Base-by-base conservation (phyloP, 2,888 invertebrate genomes). In the Nyleta sp. region DNA sequence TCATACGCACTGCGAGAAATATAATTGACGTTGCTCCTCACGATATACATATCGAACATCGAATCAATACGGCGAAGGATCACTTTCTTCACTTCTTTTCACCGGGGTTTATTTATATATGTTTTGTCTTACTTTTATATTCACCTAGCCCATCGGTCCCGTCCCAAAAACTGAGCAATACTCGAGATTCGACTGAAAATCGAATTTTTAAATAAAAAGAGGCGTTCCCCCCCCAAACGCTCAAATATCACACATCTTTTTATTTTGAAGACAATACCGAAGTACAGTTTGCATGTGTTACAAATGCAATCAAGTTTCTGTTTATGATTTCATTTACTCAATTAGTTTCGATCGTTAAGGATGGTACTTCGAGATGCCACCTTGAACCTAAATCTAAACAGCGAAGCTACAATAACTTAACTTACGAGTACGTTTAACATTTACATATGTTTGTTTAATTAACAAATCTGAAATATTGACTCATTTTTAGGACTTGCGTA, bases 21-120 rank as follows among this genome's bases (percentile, higher is more conserved):
- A 81, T 86, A 88, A 88, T 88, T 88, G 88, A 88, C 88, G 84
- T 80, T 79, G 81, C 64, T 59, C 50, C 28, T 65, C 53, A 59
- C 42, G 40, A 53, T 53, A 68, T 62, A 73, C 40, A 53, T 74
- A 78, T 70, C 78, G 78, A 70, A 78, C 78, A 74, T 73, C 42
- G 35, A 65, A 59, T 74, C 62, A 44, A 59, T 40, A 15, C 60
- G 38, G 31, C 50, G 40, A 4, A 48, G 42, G 60, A 17, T 53
- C 59, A 50, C 24, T 44, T 40, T 48, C 13, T 38, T 15, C 17
- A 17, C 4, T 60, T 60, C 33, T 22, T 7, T 65, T 64, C 24
- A n/a, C 10, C 53, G n/a, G 52, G 33, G 6, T 46, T 46, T 24
- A 15, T 28, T 18, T 35, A 20, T 31, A 6, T n/a, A n/a, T n/a